A percentile compares a stretch with the other conserved stretches of the same genome.
Conservation (phyloP, 2,797 vertebrate genomes). For the Catostomus latipinnis region DNA sequence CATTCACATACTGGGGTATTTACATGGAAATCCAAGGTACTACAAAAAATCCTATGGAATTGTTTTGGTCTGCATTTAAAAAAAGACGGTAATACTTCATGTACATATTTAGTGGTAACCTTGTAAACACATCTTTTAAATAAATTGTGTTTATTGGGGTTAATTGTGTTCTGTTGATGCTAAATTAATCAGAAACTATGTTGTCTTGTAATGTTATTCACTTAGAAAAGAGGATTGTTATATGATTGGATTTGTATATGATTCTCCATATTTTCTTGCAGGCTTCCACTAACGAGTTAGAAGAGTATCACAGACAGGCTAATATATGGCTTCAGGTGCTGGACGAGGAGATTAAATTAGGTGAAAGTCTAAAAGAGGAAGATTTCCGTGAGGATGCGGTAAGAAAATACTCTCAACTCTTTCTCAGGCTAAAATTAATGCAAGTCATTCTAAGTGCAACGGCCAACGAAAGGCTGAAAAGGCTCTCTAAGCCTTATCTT, state of each 20-base stretch:
- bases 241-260: slow-evolving; percentile 38
- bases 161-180: neutral
- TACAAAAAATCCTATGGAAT: too few species aligned
- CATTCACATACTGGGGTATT: too few species aligned
- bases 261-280: slow-evolving; percentile 63
- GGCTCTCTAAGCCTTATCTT: neutral
- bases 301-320: slow-evolving; percentile 94
- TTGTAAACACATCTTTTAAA: slow-evolving; percentile 4
- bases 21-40: too few species aligned
- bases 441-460: neutral
- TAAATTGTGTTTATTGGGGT: neutral
- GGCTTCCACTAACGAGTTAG: slow-evolving; percentile 90
- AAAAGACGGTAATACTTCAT: too few species aligned
- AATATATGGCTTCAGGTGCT: slow-evolving; percentile 92
- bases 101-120: neutral
- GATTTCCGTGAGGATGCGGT: slow-evolving; percentile 97
- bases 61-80: too few species aligned
- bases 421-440: slow-evolving; percentile 35
- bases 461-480: slow-evolving; percentile 1
- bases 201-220: slow-evolving; percentile 15
- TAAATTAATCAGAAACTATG: neutral
- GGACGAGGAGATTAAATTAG: slow-evolving; percentile 94
- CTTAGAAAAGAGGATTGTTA: neutral
- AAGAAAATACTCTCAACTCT: slow-evolving; percentile 64
- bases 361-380: slow-evolving; percentile 95